These are phyloP conservation scores for Caenorhabditis zanzibari DNA, from an alignment of 2,888 invertebrate genomes.

Conservation along the genomic window DNA sequence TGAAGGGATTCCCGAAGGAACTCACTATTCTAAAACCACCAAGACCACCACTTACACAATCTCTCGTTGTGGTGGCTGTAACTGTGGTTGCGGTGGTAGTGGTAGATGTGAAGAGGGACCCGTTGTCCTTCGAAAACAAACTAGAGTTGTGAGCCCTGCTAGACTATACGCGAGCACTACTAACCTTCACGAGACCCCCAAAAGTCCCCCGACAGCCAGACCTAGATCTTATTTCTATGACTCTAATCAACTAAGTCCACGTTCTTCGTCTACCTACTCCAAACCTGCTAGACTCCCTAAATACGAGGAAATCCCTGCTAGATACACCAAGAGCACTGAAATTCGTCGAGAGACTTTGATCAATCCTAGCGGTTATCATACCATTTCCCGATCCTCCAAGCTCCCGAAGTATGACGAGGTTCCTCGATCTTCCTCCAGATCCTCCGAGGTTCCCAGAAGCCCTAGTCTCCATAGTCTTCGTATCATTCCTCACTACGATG, in stretches of 20 bases:
- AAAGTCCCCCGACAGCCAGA: neutral
- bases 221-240: slow-evolving; percentile 20
- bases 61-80: slow-evolving; percentile 1
- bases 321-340: slow-evolving; percentile 8
- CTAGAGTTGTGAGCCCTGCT: neutral
- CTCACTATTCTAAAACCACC: slow-evolving; percentile 34
- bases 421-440: slow-evolving; percentile 24
- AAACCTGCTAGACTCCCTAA: slow-evolving; percentile 2
- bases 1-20: slow-evolving; percentile 26
- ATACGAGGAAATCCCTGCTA: neutral
- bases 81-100: slow-evolving; percentile 4
- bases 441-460: slow-evolving; percentile 18
- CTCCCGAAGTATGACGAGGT: slow-evolving; percentile 38
- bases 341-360: neutral
- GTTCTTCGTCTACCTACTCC: slow-evolving; percentile 30
- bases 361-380: slow-evolving; percentile 2
- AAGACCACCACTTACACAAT: slow-evolving; percentile 17
- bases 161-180: slow-evolving; percentile 13
- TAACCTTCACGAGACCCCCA: slow-evolving; percentile 2
- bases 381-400: slow-evolving; percentile 19
- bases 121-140: slow-evolving; percentile 7
- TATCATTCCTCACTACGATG: slow-evolving; percentile 22
- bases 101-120: slow-evolving; percentile 13
- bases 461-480: slow-evolving; percentile 23
- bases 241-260: neutral